phyloP scores from a whole-genome alignment of 2,797 vertebrate species.

The Taeniopygia guttata region DNA sequence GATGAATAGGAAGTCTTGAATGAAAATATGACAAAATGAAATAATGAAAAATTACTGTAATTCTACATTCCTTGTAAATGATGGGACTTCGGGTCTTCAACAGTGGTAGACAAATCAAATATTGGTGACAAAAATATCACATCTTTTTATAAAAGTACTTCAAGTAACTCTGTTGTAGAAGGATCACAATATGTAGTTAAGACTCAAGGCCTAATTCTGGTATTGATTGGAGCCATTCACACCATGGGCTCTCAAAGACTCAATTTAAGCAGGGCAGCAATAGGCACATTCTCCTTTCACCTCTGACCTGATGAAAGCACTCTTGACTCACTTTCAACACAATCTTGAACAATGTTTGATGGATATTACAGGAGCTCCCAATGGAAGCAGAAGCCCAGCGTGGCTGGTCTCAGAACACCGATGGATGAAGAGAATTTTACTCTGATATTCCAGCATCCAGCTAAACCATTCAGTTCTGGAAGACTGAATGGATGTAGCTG shows the following conservation, averaged over 20 bases:
- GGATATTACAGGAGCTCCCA: neutral
- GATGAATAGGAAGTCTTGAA: neutral
- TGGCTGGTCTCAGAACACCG: neutral
- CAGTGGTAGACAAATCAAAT: neutral
- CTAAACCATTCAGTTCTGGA: neutral
- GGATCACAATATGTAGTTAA: neutral
- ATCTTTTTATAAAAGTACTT: neutral
- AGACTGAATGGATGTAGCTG: neutral
- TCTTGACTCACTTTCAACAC: neutral
- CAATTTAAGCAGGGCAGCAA: neutral
- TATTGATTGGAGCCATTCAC: neutral
- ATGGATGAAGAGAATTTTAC: neutral
- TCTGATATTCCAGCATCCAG: neutral
- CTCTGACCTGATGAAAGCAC: neutral
- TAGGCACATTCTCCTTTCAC: neutral
- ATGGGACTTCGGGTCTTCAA: neutral
- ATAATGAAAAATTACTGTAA: neutral
- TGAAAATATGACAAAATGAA: neutral
- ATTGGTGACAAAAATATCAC: neutral
- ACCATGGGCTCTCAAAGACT: neutral
- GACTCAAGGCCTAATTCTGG: neutral
- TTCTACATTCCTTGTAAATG: neutral
- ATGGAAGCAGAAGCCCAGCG: neutral
- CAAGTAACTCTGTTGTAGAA: neutral
- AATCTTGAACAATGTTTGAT: neutral